phyloP scores from a whole-genome alignment of 2,797 vertebrate genomes.

The Mycteria americana region DNA sequence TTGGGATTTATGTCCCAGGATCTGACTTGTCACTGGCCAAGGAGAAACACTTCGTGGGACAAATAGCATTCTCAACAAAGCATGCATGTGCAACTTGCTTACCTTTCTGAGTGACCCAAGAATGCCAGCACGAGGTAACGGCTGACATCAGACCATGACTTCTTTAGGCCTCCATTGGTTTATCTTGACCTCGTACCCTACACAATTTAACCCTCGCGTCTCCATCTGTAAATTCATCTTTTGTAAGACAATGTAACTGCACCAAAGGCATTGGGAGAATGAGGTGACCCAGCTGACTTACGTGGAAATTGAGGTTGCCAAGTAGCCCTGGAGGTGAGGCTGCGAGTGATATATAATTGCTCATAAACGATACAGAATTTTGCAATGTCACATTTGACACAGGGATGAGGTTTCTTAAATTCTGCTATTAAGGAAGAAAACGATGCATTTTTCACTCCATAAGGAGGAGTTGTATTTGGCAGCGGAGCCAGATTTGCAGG shows the following conservation, averaged over 20 bases:
- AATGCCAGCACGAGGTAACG: rapidly evolving
- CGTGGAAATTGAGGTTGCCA: neutral
- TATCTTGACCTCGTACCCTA: neutral
- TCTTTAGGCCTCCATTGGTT: neutral
- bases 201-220: neutral
- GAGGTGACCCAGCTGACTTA: neutral
- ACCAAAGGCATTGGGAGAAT: neutral
- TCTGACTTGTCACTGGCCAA: neutral
- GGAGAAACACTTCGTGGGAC: neutral
- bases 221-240: neutral
- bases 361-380: neutral
- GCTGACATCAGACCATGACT: neutral
- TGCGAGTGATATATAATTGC: neutral
- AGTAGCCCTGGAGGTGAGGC: neutral
- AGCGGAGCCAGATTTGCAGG: neutral
- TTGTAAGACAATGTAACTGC: neutral
- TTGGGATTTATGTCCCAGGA: neutral
- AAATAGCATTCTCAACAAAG: neutral
- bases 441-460: neutral
- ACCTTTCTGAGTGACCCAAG: neutral
- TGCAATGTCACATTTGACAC: neutral
- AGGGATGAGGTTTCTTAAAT: neutral
- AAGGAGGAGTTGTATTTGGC: neutral
- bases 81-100: neutral
- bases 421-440: neutral